A percentile compares a stretch with the other conserved stretches of the same genome.
Conservation (phyloP, 2,888 invertebrate species). For the Noctua fimbriata region DNA sequence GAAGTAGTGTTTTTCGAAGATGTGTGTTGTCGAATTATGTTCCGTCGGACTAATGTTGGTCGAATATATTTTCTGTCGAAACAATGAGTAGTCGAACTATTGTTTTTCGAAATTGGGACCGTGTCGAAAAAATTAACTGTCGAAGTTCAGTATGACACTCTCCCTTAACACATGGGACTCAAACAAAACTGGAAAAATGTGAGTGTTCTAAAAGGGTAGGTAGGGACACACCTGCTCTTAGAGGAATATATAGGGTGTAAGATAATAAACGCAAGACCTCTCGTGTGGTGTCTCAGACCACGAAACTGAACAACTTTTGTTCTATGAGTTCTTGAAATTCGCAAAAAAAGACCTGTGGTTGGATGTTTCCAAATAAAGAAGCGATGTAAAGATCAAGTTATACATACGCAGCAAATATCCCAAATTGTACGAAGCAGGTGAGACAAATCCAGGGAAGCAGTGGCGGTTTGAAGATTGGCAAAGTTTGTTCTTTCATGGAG, state of each 20-base stretch:
- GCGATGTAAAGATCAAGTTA: background rate
- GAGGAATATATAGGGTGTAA: background rate
- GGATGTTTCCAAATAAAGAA: background rate
- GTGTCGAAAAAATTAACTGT: no score
- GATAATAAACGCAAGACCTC: background rate
- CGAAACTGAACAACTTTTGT: no score
- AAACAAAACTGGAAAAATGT: background rate
- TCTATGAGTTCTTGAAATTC: background rate
- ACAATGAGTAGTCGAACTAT: no score
- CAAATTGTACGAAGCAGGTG: constrained; percentile 91
- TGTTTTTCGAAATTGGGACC: no score
- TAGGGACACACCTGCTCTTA: background rate
- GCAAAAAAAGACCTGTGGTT: no score
- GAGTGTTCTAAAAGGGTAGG: background rate
- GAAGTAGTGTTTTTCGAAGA: no score
- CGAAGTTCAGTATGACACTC: no score
- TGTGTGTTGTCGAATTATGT: no score
- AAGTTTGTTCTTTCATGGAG: constrained; percentile 90
- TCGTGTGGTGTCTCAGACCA: background rate
- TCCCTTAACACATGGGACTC: background rate
- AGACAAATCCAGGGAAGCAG: constrained; percentile 89
- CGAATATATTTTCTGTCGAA: no score
- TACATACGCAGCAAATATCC: constrained; percentile 92
- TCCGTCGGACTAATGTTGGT: no score
- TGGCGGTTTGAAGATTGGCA: constrained; percentile 89